Base-by-base conservation (phyloP, 64 coral and sea anemone species). In the Orbicella faveolata region DNA sequence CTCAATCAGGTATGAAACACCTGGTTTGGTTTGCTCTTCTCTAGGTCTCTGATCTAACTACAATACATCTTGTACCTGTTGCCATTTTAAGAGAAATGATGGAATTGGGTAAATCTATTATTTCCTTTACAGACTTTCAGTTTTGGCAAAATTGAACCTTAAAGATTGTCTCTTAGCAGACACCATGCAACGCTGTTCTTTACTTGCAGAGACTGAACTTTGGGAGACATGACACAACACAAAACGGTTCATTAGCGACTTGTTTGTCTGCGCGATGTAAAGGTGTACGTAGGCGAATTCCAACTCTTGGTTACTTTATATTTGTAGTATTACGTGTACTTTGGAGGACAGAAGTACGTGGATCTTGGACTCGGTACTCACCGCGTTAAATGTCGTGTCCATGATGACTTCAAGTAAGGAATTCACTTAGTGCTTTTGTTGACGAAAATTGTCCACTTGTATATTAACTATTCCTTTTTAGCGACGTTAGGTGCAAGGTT, bases 341-440 rank as follows among this genome's bases (percentile, higher is more conserved):
- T 88, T 79, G 92, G 87, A 75, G 92, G 75, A 44, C 92, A 94
- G 11, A 94, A 94, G 87, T 94, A 94, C 63, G 92, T 94, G 17
- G 92, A 94, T 78, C 88, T 94, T 68, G 92, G 92, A 4, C 87
- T 94, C 74, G 92, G 92, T 35, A 94, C 87, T 63, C 92, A 94
- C 66, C 87, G 92, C 6, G 92, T 94, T 14, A 94, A 94, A 75
- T 94, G 92, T 41, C 79, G 92, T 41, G 92, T 94, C 63, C 70
- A 94, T 85, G 92, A 94, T 79, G 80, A 51, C 4, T 94, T 94
- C 59, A 94, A 81, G 92, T 94, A 85, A 84, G 59, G 14, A 21
- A 15, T 34, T 21, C 0, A 74, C 2, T 23, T 53, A 9, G 21
- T 81, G 61, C 8, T 74, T 20, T 8, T 4, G 54, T 74, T 34